Percentiles rank a stretch among this genome's conserved stretches.
phyloP scores from a whole-genome alignment of 2,113 vertebrate genomes.

The Neolamprologus devosi region DNA sequence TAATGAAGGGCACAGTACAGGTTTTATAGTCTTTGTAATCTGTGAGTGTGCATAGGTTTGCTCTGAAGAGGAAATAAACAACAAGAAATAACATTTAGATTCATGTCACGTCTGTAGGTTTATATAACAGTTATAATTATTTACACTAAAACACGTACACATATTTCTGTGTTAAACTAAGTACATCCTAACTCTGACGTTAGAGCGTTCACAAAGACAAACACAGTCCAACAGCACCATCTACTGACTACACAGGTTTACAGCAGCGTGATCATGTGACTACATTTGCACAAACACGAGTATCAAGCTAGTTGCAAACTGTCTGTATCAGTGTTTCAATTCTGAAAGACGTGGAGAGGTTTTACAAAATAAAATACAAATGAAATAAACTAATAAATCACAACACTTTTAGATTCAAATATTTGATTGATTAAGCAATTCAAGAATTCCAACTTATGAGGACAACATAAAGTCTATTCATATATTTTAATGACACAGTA shows the following conservation, averaged over 20 bases:
- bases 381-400: not conserved
- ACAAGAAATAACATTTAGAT: too few species aligned
- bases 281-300: not conserved
- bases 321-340: not conserved
- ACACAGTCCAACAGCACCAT: not conserved
- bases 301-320: not conserved
- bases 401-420: accelerated
- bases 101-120: too few species aligned
- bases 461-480: accelerated
- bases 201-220: not conserved
- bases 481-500: accelerated
- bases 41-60: not conserved
- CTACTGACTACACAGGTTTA: not conserved
- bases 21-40: not conserved
- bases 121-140: accelerated
- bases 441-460: accelerated
- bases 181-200: not conserved
- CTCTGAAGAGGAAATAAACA: not conserved
- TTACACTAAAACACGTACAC: too few species aligned
- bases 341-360: accelerated
- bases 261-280: accelerated
- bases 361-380: not conserved
- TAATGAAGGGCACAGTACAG: not conserved
- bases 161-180: not conserved
- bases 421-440: accelerated